These are phyloP conservation scores for Phenganax subtilis DNA, from an alignment of 92 coral and sea anemone genomes.

Conservation along the genomic window DNA sequence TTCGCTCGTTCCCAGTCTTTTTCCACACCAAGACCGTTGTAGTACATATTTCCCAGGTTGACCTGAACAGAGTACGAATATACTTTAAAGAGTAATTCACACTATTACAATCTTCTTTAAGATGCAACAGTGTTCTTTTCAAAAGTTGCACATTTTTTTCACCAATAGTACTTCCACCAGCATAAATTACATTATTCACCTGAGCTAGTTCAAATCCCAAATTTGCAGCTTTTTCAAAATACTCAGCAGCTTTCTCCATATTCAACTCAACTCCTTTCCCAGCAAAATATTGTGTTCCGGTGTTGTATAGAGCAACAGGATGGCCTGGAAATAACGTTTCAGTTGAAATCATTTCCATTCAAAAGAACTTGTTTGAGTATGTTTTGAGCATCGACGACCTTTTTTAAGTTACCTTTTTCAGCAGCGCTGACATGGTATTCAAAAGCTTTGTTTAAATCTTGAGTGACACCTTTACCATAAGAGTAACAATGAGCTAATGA, in stretches of 20 bases:
- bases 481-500: slow-evolving; percentile 92
- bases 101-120: not conserved
- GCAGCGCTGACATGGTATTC: slow-evolving; percentile 76
- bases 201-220: slow-evolving; percentile 82
- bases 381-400: not conserved
- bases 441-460: slow-evolving; percentile 64
- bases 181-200: slow-evolving; percentile 41
- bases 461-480: slow-evolving; percentile 71
- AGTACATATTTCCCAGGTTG: slow-evolving; percentile 95
- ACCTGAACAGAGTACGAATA: slow-evolving; percentile 52
- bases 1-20: slow-evolving; percentile 73
- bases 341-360: no score
- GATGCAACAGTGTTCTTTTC: no score
- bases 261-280: slow-evolving; percentile 81
- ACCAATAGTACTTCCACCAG: no score
- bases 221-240: slow-evolving; percentile 69
- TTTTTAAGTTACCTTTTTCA: slow-evolving; percentile 56
- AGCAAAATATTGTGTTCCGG: slow-evolving; percentile 85
- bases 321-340: slow-evolving; percentile 50
- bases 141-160: no score
- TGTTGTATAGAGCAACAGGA: slow-evolving; percentile 76
- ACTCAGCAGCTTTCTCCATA: slow-evolving; percentile 83
- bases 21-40: slow-evolving; percentile 91
- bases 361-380: no score
- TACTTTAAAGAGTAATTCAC: not conserved